Conservation (phyloP, 2,113 vertebrate genomes). For the Bubo scandiacus region DNA sequence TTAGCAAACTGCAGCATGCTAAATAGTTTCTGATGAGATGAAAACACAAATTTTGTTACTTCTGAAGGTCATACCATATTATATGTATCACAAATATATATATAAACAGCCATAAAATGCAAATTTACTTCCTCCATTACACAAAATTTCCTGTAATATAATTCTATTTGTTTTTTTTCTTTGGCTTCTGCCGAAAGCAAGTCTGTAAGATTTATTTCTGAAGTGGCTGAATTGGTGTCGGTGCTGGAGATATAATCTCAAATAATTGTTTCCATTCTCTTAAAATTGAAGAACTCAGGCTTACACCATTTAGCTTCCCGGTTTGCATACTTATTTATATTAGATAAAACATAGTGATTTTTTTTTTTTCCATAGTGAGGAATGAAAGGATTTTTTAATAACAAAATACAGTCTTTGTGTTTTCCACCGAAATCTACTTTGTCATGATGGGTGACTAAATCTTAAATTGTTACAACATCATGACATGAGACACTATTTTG, state of each 20-base stretch:
- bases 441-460: not conserved
- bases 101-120: not conserved
- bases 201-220: not conserved
- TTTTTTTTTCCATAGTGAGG: accelerated
- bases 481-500: accelerated
- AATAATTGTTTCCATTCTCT: not conserved
- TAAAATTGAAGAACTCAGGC: not conserved
- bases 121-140: not conserved
- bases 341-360: not conserved
- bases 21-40: not conserved
- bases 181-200: not conserved
- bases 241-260: not conserved
- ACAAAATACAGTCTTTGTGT: not conserved
- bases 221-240: not conserved
- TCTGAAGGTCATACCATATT: not conserved
- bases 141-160: not conserved
- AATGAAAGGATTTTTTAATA: not conserved
- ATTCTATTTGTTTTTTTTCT: not conserved
- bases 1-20: not conserved
- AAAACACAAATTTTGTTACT: not conserved
- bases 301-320: not conserved
- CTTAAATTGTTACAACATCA: not conserved
- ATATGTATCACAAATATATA: not conserved
- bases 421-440: not conserved
- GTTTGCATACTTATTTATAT: not conserved